A percentile compares a stretch with the other conserved stretches of the same genome.
Conservation (phyloP, 2,113 vertebrate species). For the Cephalopholis sonnerati region DNA sequence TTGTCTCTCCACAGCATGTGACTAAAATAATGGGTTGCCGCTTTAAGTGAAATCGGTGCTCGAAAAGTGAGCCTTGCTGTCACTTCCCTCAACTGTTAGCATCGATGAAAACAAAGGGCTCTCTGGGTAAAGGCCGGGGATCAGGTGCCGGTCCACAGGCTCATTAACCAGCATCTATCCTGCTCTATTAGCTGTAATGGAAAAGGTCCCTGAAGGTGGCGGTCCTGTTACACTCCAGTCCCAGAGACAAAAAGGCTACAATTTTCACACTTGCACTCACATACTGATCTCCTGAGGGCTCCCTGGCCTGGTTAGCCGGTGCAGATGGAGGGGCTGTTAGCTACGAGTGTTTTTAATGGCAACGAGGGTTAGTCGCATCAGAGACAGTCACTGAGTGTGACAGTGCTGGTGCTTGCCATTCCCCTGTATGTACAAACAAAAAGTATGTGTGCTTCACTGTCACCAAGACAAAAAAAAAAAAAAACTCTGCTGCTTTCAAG, state of each 20-base stretch:
- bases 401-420: neutral
- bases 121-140: slow-evolving; percentile 24
- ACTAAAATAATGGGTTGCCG: neutral
- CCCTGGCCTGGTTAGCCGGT: slow-evolving; percentile 13
- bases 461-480: slow-evolving; percentile 11
- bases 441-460: slow-evolving; percentile 23
- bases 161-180: slow-evolving; percentile 64
- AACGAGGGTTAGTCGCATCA: slow-evolving; percentile 14
- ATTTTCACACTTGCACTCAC: slow-evolving; percentile 35
- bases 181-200: slow-evolving; percentile 48
- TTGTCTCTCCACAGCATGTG: slow-evolving; percentile 1
- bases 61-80: slow-evolving; percentile 12
- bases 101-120: slow-evolving; percentile 40
- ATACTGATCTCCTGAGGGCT: slow-evolving; percentile 6
- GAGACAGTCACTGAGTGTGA: slow-evolving; percentile 1
- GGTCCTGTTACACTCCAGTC: slow-evolving; percentile 15
- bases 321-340: slow-evolving; percentile 33
- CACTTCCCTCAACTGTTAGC: slow-evolving; percentile 20
- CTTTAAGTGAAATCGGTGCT: slow-evolving; percentile 9
- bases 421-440: slow-evolving; percentile 13
- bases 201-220: slow-evolving; percentile 49
- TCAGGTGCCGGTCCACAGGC: slow-evolving; percentile 20
- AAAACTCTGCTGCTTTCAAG: slow-evolving; percentile 34
- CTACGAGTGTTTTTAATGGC: slow-evolving; percentile 23
- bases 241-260: slow-evolving; percentile 17